Evolutionary conservation across 2,113 vertebrate genomes (phyloP), one percentile per base, ranked within the genome.

Genomic region (Sapayoa aenigma): DNA sequence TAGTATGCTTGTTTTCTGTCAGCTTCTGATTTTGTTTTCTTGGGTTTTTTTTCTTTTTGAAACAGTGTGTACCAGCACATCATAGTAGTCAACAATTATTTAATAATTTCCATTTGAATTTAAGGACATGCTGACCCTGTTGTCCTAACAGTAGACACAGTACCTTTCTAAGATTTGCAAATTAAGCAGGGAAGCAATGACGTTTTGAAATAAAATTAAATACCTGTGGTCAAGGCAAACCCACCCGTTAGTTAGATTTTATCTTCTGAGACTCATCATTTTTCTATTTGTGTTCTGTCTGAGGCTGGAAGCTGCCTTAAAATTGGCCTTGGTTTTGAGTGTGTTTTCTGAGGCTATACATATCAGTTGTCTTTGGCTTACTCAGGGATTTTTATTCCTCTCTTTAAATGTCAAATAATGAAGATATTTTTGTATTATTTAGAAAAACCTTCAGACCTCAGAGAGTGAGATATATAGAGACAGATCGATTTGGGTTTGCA

Each of bases 321-420:
- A 97, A 84, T 58, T n/a, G 21, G 65, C 87, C 78, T 86, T 94
- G 75, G 2, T 79, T 96, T 94, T 89, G 94, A 93, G 89, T 97
- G 88, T 96, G 47, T 97, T 96, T 98, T 97, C 90, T 96, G 97
- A 97, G 95, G 93, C 94, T 93, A 65, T 96, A 95, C 89, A 55
- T 97, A 92, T 97, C 93, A 95, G 86, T 98, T 97, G 91, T 98
- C 97, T 98, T 98, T 97, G 95, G 95, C 97, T 96, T 98, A 98
- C 98, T 98, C 98, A 98, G 98, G 98, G 98, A 98, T 98, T 98
- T 98, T 96, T 98, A 98, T 97, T 98, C 97, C 96, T 97, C 98
- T 96, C 93, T 97, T 98, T 97, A 96, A 97, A 96, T 97, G 97
- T 97, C 94, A 97, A 87, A 96, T 98, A 97, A 95, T 96, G 94